Evolutionary conservation across 2,797 vertebrate species (phyloP).

Genomic region (Acrossocheilus wenchowensis): DNA sequence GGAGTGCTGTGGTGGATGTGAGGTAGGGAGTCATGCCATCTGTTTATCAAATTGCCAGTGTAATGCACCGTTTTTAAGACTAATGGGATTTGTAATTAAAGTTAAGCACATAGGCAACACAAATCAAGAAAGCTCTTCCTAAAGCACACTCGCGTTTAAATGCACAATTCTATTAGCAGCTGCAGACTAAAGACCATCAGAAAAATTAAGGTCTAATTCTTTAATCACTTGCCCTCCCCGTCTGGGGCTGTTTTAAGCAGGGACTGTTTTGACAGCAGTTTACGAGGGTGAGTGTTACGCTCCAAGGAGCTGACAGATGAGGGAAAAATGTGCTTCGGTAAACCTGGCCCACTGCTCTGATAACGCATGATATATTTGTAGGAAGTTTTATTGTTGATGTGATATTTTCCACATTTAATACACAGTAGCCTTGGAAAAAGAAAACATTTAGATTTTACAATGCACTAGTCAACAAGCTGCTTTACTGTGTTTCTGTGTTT

Average conservation of each 20-base stretch:
- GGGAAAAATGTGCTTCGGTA: background rate
- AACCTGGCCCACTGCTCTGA: background rate
- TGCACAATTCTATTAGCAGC: constrained; percentile 54
- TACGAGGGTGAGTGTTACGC: constrained; percentile 22
- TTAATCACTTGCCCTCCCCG: constrained; percentile 51
- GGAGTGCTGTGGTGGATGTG: constrained; percentile 18
- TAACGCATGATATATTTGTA: constrained; percentile 5
- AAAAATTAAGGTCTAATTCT: constrained; percentile 54
- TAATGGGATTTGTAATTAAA: constrained; percentile 60
- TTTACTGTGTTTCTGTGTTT: constrained; percentile 12
- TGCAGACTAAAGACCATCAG: constrained; percentile 45
- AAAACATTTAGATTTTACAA: constrained; percentile 31
- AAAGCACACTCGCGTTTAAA: constrained; percentile 46
- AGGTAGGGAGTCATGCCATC: constrained; percentile 48
- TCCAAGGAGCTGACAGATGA: background rate
- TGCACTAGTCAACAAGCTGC: constrained; percentile 4
- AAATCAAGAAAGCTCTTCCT: constrained; percentile 49
- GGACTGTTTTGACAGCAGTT: constrained; percentile 41
- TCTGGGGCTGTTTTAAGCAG: constrained; percentile 18
- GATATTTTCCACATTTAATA: constrained; percentile 19
- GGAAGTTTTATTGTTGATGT: constrained; percentile 19
- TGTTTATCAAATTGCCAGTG: constrained; percentile 57
- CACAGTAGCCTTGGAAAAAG: constrained; percentile 19
- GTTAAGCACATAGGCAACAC: constrained; percentile 39
- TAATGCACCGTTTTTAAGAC: constrained; percentile 57